These are phyloP conservation scores for Epinephelus coioides DNA, from an alignment of 2,797 vertebrate genomes.

Conservation along the genomic window DNA sequence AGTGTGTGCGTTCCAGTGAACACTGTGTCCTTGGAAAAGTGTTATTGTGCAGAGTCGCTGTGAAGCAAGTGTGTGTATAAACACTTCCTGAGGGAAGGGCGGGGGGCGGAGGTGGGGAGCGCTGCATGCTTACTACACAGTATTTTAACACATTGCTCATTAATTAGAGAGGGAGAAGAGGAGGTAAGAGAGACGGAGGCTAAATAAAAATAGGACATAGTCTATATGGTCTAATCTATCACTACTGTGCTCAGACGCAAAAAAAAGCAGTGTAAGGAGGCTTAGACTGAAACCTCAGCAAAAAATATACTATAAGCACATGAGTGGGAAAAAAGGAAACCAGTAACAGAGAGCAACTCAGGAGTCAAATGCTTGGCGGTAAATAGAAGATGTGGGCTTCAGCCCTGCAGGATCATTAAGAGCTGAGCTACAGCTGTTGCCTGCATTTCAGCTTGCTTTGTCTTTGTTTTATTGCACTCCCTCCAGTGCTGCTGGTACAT, in stretches of 20 bases:
- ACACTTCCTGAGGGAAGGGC: constrained; percentile 75
- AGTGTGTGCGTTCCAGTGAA: constrained; percentile 66
- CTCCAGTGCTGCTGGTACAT: constrained; percentile 66
- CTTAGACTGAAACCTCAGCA: constrained; percentile 14
- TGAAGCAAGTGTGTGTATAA: constrained; percentile 71
- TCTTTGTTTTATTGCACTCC: constrained; percentile 61
- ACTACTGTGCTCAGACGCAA: neutral
- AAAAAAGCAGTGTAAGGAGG: neutral
- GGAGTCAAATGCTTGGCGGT: constrained; percentile 10
- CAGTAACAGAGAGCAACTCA: neutral
- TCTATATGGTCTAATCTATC: constrained; percentile 23
- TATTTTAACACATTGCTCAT: constrained; percentile 48
- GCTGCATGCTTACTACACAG: constrained; percentile 41
- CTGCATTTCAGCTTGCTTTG: constrained; percentile 51
- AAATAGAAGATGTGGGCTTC: constrained; percentile 25
- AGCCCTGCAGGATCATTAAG: constrained; percentile 48
- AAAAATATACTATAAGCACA: neutral
- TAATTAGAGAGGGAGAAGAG: constrained; percentile 35
- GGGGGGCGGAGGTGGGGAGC: constrained; percentile 15
- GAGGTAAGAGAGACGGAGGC: neutral
- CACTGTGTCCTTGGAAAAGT: constrained; percentile 82
- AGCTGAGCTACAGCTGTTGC: constrained; percentile 49
- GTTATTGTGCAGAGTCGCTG: constrained; percentile 71
- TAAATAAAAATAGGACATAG: neutral
- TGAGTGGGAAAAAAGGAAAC: neutral